Conservation (phyloP, 2,113 vertebrate genomes). For the Zingel zingel region DNA sequence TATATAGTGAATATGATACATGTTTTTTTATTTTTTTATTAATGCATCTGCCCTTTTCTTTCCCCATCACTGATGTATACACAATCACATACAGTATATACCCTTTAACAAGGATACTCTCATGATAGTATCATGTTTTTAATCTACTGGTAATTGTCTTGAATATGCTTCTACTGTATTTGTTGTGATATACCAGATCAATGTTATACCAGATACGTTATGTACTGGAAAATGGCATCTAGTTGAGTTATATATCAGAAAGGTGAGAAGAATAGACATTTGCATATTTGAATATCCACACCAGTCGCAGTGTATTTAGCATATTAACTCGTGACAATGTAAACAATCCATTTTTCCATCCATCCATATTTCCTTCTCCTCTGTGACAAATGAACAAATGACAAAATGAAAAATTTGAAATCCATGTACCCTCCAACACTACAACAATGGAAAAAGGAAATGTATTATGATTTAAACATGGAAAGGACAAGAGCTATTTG, state of each 20-base stretch:
- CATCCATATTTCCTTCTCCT: background rate
- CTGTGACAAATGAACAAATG: too few species aligned
- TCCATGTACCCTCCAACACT: background rate
- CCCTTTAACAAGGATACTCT: background rate
- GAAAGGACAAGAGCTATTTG: background rate
- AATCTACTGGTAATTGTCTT: background rate
- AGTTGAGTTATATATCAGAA: background rate
- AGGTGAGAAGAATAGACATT: background rate
- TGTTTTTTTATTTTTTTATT: background rate
- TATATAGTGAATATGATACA: conserved; percentile 1
- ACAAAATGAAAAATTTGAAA: background rate
- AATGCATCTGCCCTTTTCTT: background rate
- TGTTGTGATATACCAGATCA: background rate
- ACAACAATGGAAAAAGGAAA: background rate
- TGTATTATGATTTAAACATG: background rate
- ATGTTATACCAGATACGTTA: background rate
- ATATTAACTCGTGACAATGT: too few species aligned
- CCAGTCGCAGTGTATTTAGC: too few species aligned
- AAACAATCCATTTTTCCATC: too few species aligned
- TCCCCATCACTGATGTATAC: background rate
- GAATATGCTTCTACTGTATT: background rate
- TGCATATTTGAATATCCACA: too few species aligned
- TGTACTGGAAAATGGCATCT: background rate
- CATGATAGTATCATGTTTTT: background rate
- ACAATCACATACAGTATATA: background rate